Conservation (phyloP, 2,113 vertebrate species). For the Ranitomeya imitator region DNA sequence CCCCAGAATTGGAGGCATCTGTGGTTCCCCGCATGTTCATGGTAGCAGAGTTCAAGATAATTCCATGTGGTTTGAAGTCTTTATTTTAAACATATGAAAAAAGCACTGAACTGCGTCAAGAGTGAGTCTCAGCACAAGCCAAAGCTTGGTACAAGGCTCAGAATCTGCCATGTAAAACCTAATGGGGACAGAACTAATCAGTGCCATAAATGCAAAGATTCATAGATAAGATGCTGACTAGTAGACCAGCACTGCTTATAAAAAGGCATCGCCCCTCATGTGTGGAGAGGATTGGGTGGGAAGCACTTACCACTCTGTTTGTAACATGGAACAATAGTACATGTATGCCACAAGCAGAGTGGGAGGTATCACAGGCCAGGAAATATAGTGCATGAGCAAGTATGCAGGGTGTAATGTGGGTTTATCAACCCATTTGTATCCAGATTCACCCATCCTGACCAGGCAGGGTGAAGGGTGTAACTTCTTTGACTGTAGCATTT, state of each 20-base stretch:
- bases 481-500: conserved; percentile 87
- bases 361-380: conserved; percentile 21
- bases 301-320: conserved; percentile 43
- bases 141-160: conserved; percentile 37
- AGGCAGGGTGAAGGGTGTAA: conserved; percentile 29
- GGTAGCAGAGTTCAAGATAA: conserved; percentile 39
- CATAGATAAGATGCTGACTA: background rate
- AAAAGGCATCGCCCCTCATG: background rate
- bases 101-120: conserved; percentile 31
- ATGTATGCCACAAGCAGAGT: conserved; percentile 47
- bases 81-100: conserved; percentile 36
- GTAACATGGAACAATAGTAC: conserved; percentile 35
- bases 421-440: conserved; percentile 31
- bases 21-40: conserved; percentile 30
- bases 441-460: conserved; percentile 37
- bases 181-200: conserved; percentile 14
- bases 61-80: conserved; percentile 35
- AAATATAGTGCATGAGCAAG: conserved; percentile 31
- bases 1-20: conserved; percentile 17
- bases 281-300: background rate
- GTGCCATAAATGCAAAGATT: background rate
- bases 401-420: conserved; percentile 35
- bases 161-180: conserved; percentile 25
- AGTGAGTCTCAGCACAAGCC: conserved; percentile 15
- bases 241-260: conserved; percentile 8